These are phyloP conservation scores for Nothura maculosa DNA, from an alignment of 2,797 vertebrate genomes.

Conservation along the genomic window DNA sequence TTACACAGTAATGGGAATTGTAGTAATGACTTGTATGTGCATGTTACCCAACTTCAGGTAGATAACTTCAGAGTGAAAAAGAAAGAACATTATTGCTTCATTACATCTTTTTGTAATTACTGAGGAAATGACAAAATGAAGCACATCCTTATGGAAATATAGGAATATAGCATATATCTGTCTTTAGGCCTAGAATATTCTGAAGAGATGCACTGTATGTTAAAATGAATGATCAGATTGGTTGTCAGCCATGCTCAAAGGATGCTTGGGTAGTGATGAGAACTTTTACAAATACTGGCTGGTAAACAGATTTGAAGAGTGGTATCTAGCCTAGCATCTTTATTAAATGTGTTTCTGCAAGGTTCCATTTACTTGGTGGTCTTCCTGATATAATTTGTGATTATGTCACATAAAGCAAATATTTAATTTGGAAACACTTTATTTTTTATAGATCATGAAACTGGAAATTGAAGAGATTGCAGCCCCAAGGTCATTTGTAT, in stretches of 20 bases:
- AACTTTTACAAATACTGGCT: neutral
- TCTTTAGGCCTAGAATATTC: neutral
- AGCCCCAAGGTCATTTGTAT: conserved; percentile 93
- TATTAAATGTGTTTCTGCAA: neutral
- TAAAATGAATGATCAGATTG: neutral
- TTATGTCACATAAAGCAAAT: neutral
- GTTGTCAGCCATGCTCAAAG: neutral
- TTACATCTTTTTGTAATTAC: neutral
- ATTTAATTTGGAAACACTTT: neutral
- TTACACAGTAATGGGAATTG: neutral
- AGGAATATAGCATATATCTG: neutral
- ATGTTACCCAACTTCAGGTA: neutral
- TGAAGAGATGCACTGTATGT: neutral
- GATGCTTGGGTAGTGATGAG: neutral
- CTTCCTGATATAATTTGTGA: neutral
- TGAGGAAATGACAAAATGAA: neutral
- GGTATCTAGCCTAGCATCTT: neutral
- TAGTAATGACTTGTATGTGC: accelerated
- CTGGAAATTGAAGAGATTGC: conserved; percentile 98
- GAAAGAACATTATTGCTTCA: neutral
- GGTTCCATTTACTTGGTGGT: neutral
- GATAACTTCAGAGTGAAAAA: neutral
- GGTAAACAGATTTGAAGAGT: neutral
- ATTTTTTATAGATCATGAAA: conserved; percentile 92
- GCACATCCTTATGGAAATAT: neutral